Conservation (phyloP, 1,140 invertebrate genomes). For the Euborellia annulipes region DNA sequence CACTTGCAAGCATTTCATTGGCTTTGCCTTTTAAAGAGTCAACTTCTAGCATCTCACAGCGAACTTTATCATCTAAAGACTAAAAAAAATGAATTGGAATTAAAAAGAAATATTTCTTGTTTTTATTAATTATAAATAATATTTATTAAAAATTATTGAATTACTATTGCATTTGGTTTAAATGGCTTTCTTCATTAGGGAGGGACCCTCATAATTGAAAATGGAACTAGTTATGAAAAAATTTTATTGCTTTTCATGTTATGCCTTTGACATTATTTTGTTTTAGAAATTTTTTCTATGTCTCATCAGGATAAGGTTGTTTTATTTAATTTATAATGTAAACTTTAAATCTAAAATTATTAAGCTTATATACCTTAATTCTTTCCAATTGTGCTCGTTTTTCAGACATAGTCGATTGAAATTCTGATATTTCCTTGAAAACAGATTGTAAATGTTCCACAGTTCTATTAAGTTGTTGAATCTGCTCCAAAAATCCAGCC, state of each 20-base stretch:
- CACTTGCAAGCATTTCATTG: slow-evolving; percentile 69
- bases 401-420: slow-evolving; percentile 65
- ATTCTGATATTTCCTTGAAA: slow-evolving; percentile 53
- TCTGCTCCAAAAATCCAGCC: slow-evolving; percentile 74
- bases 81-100: slow-evolving; percentile 15
- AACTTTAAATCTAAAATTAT: not conserved
- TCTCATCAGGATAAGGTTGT: not conserved
- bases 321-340: slow-evolving; percentile 1
- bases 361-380: slow-evolving; percentile 46
- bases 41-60: slow-evolving; percentile 83
- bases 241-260: not conserved
- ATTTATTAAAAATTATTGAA: no score
- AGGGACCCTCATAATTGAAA: no score
- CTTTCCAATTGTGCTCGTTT: slow-evolving; percentile 72
- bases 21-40: slow-evolving; percentile 74
- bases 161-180: no score
- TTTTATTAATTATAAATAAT: no score
- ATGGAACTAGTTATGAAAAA: no score
- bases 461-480: slow-evolving; percentile 68
- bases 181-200: no score
- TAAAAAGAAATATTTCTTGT: not conserved
- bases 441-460: slow-evolving; percentile 58
- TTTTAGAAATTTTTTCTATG: not conserved
- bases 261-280: not conserved
- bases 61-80: slow-evolving; percentile 69